phyloP scores from a whole-genome alignment of 2,797 vertebrate species.

The Pelochelys cantorii region DNA sequence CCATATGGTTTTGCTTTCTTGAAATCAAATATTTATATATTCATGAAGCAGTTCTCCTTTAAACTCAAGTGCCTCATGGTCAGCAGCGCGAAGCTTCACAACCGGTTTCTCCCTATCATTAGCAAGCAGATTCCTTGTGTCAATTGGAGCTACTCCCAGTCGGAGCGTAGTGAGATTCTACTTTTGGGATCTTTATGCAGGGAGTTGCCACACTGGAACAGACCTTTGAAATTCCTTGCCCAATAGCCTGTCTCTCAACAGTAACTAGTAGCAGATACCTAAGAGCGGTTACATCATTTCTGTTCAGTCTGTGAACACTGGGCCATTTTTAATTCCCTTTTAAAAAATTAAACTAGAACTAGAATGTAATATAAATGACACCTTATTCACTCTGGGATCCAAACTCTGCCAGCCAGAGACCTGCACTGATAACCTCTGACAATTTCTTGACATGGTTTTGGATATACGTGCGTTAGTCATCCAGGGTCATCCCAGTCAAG shows the following conservation, averaged over 20 bases:
- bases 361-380: neutral
- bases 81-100: neutral
- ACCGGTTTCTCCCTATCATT: neutral
- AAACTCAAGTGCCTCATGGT: neutral
- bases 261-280: neutral
- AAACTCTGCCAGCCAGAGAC: neutral
- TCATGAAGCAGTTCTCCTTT: neutral
- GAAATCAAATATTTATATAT: neutral
- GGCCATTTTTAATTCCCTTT: neutral
- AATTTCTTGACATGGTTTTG: neutral
- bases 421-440: neutral
- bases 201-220: neutral
- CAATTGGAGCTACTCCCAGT: neutral
- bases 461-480: neutral
- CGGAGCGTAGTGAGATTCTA: neutral
- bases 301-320: neutral
- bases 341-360: neutral
- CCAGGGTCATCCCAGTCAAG: neutral
- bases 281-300: neutral
- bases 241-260: neutral
- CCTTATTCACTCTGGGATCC: neutral
- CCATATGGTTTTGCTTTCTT: neutral
- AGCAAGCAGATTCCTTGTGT: neutral
- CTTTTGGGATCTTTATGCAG: neutral
- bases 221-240: neutral